A percentile compares a stretch with the other conserved stretches of the same genome.
Evolutionary conservation across 2,888 invertebrate species (phyloP).

Genomic region (Dryomyza anilis): DNA sequence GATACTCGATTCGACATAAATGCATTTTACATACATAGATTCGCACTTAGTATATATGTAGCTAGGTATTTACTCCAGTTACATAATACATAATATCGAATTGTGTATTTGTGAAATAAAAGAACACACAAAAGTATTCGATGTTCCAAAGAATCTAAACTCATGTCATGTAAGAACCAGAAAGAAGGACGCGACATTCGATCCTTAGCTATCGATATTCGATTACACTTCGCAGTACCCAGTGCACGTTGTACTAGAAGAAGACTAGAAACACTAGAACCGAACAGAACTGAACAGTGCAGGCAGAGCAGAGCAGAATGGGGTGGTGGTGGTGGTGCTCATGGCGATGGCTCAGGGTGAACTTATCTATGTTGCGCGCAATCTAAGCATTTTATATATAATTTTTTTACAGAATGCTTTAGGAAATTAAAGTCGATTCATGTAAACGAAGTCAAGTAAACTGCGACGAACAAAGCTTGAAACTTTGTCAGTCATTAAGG

Average conservation of each 20-base stretch:
- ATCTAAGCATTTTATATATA: too few relatives aligned
- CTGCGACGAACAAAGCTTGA: constrained; percentile 22
- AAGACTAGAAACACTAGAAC: constrained; percentile 4
- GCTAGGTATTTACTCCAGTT: too few relatives aligned
- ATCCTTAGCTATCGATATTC: constrained; percentile 62
- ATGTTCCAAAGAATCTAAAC: constrained; percentile 17
- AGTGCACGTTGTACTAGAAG: constrained; percentile 3
- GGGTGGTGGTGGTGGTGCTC: constrained; percentile 22
- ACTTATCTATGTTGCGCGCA: background rate
- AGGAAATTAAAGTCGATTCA: constrained; percentile 3
- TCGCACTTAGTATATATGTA: background rate
- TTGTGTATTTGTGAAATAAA: constrained; percentile 20
- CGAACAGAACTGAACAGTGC: too few relatives aligned
- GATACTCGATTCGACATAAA: too few relatives aligned
- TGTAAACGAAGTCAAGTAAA: constrained; percentile 17
- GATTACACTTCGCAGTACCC: constrained; percentile 51
- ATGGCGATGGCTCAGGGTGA: constrained; percentile 28
- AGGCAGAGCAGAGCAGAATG: background rate
- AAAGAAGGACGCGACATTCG: constrained; percentile 55
- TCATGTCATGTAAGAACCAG: constrained; percentile 46
- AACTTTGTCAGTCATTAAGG: constrained; percentile 18
- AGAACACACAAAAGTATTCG: constrained; percentile 19
- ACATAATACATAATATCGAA: constrained; percentile 17
- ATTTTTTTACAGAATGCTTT: background rate
- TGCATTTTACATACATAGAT: background rate